These are phyloP conservation scores for Venturia canescens DNA, from an alignment of 1,140 invertebrate species.

Conservation along the genomic window DNA sequence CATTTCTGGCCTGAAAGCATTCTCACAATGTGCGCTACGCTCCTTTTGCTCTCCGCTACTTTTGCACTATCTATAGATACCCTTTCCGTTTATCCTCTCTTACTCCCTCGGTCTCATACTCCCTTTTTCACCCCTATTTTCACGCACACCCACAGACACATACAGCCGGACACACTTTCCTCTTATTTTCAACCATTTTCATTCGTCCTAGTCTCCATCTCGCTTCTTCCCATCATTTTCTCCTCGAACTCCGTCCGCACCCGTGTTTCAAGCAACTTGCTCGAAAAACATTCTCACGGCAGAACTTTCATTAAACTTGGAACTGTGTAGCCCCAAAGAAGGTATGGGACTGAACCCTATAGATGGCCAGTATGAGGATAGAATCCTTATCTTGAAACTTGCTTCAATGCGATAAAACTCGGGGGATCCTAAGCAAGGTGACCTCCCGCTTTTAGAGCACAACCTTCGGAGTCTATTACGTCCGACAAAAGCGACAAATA, in stretches of 20 bases:
- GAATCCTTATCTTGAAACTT: slow-evolving; percentile 67
- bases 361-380: slow-evolving; percentile 44
- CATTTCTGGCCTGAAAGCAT: background rate
- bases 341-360: background rate
- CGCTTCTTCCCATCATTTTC: slow-evolving; percentile 14
- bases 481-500: slow-evolving; percentile 12
- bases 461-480: slow-evolving; percentile 29
- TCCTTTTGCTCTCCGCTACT: background rate
- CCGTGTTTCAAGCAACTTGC: slow-evolving; percentile 45
- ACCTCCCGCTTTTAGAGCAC: background rate
- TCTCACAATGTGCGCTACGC: slow-evolving; percentile 21
- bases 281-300: slow-evolving; percentile 55
- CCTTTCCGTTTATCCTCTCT: background rate
- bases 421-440: slow-evolving; percentile 43
- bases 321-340: slow-evolving; percentile 43
- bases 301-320: slow-evolving; percentile 65
- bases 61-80: background rate
- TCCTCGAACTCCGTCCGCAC: slow-evolving; percentile 9
- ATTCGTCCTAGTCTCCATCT: slow-evolving; percentile 1
- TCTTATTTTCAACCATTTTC: slow-evolving; percentile 13
- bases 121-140: slow-evolving; percentile 3
- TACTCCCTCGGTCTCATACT: background rate
- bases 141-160: background rate
- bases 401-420: slow-evolving; percentile 66
- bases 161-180: background rate